These are phyloP conservation scores for Micoletzkya japonica DNA, from an alignment of 2,888 invertebrate species.

Conservation along the genomic window DNA sequence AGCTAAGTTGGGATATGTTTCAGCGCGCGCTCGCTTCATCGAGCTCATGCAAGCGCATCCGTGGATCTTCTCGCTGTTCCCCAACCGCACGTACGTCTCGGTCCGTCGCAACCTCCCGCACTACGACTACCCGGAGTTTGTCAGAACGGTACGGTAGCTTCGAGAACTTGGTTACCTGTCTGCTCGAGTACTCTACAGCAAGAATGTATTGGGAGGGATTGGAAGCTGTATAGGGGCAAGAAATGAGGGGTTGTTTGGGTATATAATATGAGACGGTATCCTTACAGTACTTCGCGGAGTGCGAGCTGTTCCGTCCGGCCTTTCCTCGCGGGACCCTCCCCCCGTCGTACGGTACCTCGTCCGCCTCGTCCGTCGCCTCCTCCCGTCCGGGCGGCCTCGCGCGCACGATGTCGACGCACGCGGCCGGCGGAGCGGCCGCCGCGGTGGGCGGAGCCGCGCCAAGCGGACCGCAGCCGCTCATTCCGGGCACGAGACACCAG, in stretches of 20 bases:
- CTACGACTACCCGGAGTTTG: conserved; percentile 59
- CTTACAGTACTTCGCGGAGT: conserved; percentile 29
- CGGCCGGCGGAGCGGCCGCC: background rate
- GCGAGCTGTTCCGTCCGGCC: conserved; percentile 29
- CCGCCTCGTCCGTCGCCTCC: background rate
- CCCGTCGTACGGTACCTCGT: background rate
- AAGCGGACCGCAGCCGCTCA: conserved; percentile 25
- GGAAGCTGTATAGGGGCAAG: background rate
- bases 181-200: background rate
- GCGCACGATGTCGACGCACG: conserved; percentile 22
- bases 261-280: background rate
- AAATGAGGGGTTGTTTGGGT: background rate
- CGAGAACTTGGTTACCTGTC: background rate
- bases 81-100: conserved; percentile 60
- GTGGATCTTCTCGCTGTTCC: conserved; percentile 63
- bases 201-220: background rate
- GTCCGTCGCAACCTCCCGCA: conserved; percentile 61
- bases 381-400: conserved; percentile 20
- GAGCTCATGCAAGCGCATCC: conserved; percentile 57
- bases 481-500: conserved; percentile 21
- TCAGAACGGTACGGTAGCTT: conserved; percentile 52
- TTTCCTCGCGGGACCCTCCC: conserved; percentile 20
- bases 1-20: conserved; percentile 3
- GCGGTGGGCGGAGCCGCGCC: background rate
- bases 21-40: conserved; percentile 48